Evolutionary conservation across 1,140 invertebrate species (phyloP).

Genomic region (Apis florea): DNA sequence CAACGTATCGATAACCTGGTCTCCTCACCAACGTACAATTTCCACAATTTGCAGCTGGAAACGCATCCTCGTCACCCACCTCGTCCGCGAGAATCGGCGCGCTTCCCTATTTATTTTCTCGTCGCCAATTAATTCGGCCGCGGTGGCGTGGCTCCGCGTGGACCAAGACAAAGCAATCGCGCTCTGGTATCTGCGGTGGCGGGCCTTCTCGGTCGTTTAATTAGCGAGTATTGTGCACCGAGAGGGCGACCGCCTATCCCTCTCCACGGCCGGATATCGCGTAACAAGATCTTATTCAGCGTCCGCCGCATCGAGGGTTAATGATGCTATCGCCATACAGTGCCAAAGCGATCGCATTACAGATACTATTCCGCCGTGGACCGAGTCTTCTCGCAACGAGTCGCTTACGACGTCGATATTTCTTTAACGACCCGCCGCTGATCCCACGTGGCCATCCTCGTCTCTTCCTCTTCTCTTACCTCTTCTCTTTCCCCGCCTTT

Average conservation of each 20-base stretch:
- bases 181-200: constrained; percentile 76
- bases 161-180: constrained; percentile 80
- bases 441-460: constrained; percentile 53
- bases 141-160: constrained; percentile 69
- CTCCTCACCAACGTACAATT: no score
- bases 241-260: constrained; percentile 47
- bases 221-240: constrained; percentile 78
- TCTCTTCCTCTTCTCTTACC: background rate
- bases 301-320: constrained; percentile 77
- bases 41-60: background rate
- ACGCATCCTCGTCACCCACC: background rate
- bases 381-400: constrained; percentile 50
- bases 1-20: no score
- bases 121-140: constrained; percentile 78
- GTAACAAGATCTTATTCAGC: constrained; percentile 80
- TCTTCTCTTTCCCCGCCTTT: background rate
- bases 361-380: constrained; percentile 72
- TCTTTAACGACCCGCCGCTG: constrained; percentile 67
- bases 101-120: constrained; percentile 71
- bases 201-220: constrained; percentile 75
- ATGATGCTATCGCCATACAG: constrained; percentile 80
- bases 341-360: constrained; percentile 80
- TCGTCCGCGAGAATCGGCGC: constrained; percentile 37
- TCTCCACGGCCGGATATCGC: constrained; percentile 70
- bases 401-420: constrained; percentile 70